Evolutionary conservation across 2,888 invertebrate species (phyloP).

Genomic region (Trissolcus japonicus): DNA sequence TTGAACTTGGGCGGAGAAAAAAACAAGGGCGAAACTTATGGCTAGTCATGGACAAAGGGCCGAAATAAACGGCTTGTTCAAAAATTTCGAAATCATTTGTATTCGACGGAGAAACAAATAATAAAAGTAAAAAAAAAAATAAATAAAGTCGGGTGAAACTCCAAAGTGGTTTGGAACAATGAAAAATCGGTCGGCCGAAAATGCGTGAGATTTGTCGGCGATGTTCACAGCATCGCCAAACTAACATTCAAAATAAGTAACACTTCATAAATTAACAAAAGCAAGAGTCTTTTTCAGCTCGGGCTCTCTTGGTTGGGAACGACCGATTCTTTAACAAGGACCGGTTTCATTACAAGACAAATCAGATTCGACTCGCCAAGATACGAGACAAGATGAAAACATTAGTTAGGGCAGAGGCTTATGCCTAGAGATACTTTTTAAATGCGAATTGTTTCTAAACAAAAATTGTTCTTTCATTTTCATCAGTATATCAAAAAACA

Average conservation of each 20-base stretch:
- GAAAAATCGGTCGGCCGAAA: slow-evolving; percentile 25
- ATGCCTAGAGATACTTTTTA: too few species aligned
- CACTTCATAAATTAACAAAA: slow-evolving; percentile 50
- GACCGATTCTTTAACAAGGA: slow-evolving; percentile 52
- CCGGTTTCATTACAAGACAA: slow-evolving; percentile 55
- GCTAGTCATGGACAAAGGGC: slow-evolving; percentile 2
- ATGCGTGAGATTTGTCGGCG: slow-evolving; percentile 13
- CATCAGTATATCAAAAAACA: too few species aligned
- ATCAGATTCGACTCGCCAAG: slow-evolving; percentile 49
- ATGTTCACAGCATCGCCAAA: slow-evolving; percentile 25
- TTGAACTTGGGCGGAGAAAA: neutral
- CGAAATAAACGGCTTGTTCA: slow-evolving; percentile 17
- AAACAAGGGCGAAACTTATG: neutral
- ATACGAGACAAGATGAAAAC: slow-evolving; percentile 46
- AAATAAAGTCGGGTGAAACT: slow-evolving; percentile 3
- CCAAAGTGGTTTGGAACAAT: slow-evolving; percentile 18
- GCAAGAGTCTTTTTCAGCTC: slow-evolving; percentile 41
- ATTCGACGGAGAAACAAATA: slow-evolving; percentile 1
- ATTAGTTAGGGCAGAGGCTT: slow-evolving; percentile 14
- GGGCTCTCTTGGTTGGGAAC: slow-evolving; percentile 40
- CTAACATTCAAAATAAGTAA: slow-evolving; percentile 42
- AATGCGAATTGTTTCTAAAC: too few species aligned
- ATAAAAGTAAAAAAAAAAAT: slow-evolving; percentile 13
- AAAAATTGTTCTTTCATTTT: too few species aligned
- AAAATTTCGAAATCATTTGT: slow-evolving; percentile 22